Evolutionary conservation across 2,888 invertebrate species (phyloP).

Genomic region (Drosophila formosana): DNA sequence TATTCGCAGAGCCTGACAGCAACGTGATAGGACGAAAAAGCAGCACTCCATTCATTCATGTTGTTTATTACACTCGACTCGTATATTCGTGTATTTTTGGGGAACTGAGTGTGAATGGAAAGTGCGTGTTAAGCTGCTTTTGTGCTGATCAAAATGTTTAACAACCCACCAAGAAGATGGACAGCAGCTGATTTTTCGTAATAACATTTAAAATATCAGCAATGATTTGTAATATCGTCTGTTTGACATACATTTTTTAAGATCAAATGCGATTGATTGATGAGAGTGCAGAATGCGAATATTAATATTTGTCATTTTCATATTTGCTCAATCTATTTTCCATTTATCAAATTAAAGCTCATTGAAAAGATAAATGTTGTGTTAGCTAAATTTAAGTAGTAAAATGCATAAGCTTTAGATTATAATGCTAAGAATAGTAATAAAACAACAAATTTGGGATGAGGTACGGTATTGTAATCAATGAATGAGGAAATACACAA

Average conservation of each 20-base stretch:
- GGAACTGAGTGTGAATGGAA: slow-evolving; percentile 43
- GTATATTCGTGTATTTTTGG: slow-evolving; percentile 20
- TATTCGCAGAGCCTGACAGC: slow-evolving; percentile 54
- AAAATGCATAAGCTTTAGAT: no score
- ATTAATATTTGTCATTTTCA: background rate
- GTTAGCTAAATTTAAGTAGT: no score
- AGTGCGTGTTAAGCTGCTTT: slow-evolving; percentile 68
- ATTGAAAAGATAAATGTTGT: no score
- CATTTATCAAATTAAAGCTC: no score
- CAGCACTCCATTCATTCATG: slow-evolving; percentile 34
- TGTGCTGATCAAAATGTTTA: background rate
- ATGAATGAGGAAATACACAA: no score
- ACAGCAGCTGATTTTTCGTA: slow-evolving; percentile 16
- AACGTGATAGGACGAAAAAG: slow-evolving; percentile 64
- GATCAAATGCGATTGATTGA: slow-evolving; percentile 6
- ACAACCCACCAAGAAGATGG: slow-evolving; percentile 11
- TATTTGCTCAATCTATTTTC: background rate
- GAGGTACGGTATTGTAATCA: no score
- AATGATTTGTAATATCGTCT: slow-evolving; percentile 30
- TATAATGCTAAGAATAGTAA: no score
- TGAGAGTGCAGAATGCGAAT: background rate
- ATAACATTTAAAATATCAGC: slow-evolving; percentile 29
- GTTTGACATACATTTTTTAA: background rate
- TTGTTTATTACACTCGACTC: slow-evolving; percentile 45
- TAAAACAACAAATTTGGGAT: no score